A percentile compares a stretch with the other conserved stretches of the same genome.
These are phyloP conservation scores for Hippopotamus amphibius DNA, from an alignment of 2,113 vertebrate species.

Conservation along the genomic window DNA sequence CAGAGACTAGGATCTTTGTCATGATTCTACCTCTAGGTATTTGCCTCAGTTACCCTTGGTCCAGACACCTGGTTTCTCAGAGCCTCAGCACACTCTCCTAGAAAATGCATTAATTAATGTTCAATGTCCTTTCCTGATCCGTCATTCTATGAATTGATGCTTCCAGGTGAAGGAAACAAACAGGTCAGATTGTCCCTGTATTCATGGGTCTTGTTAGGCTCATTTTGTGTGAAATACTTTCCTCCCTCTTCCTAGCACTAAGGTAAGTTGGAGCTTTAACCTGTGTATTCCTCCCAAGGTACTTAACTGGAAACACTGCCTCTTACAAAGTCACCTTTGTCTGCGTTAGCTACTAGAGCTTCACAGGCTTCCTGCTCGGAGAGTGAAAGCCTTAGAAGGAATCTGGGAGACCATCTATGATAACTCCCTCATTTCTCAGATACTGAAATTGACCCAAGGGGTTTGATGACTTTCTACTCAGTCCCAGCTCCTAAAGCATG, in stretches of 20 bases:
- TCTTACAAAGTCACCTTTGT: constrained; percentile 1
- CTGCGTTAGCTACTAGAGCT: neutral
- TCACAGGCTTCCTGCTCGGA: neutral
- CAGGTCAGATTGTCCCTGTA: neutral
- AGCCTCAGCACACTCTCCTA: neutral
- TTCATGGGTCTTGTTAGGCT: neutral
- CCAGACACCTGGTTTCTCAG: neutral
- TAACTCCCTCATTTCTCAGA: neutral
- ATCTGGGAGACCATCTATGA: neutral
- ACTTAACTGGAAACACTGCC: neutral
- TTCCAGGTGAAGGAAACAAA: constrained; percentile 49
- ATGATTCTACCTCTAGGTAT: fast-evolving
- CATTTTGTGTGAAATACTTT: constrained; percentile 32
- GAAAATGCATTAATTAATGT: neutral
- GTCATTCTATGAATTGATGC: constrained; percentile 32
- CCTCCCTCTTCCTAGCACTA: constrained; percentile 46
- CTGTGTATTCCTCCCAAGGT: neutral
- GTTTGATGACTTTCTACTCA: neutral
- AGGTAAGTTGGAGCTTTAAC: neutral
- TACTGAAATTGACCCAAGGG: neutral
- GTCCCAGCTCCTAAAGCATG: neutral
- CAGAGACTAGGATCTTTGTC: neutral
- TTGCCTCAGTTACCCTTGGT: neutral
- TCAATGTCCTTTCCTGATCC: neutral
- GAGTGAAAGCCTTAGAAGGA: neutral